Evolutionary conservation across 2,888 invertebrate genomes (phyloP).

Genomic region (Drosophila fungiperda): DNA sequence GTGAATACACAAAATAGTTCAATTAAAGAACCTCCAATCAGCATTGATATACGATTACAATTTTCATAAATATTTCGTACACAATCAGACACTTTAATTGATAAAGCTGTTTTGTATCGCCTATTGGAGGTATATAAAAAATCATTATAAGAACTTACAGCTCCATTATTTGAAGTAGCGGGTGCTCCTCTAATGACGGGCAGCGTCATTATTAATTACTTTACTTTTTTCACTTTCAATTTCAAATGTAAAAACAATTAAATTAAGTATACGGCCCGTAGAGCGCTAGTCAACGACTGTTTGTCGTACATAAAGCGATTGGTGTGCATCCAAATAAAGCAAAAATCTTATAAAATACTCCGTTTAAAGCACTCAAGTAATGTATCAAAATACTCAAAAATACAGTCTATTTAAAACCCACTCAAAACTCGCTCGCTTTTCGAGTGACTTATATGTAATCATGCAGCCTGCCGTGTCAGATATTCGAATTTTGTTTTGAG

Average conservation of each 20-base stretch:
- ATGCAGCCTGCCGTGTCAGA: slow-evolving; percentile 25
- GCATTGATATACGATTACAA: slow-evolving; percentile 19
- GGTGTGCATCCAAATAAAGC: slow-evolving; percentile 61
- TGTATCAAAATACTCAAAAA: slow-evolving; percentile 29
- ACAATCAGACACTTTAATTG: slow-evolving; percentile 32
- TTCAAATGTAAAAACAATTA: slow-evolving; percentile 11
- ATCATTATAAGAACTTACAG: slow-evolving; percentile 59
- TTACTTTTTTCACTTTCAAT: slow-evolving; percentile 14
- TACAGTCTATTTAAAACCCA: slow-evolving; percentile 49
- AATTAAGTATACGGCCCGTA: slow-evolving; percentile 61
- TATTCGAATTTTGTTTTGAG: slow-evolving; percentile 27
- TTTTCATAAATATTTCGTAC: slow-evolving; percentile 38
- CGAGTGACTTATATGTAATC: slow-evolving; percentile 41
- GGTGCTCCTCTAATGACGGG: slow-evolving; percentile 55
- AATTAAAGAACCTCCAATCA: slow-evolving; percentile 32
- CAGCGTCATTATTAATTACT: slow-evolving; percentile 42
- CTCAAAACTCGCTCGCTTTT: slow-evolving; percentile 61
- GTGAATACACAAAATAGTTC: slow-evolving; percentile 15
- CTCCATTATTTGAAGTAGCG: slow-evolving; percentile 42
- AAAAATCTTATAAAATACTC: slow-evolving; percentile 58
- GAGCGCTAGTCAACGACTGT: slow-evolving; percentile 21
- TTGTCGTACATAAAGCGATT: slow-evolving; percentile 62
- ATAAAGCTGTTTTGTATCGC: slow-evolving; percentile 23
- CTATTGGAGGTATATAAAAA: not conserved
- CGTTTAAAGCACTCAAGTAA: slow-evolving; percentile 46